Base-by-base conservation (phyloP, 37 sponge, comb jelly and placozoan genomes). In the Ephydatia muelleri region DNA sequence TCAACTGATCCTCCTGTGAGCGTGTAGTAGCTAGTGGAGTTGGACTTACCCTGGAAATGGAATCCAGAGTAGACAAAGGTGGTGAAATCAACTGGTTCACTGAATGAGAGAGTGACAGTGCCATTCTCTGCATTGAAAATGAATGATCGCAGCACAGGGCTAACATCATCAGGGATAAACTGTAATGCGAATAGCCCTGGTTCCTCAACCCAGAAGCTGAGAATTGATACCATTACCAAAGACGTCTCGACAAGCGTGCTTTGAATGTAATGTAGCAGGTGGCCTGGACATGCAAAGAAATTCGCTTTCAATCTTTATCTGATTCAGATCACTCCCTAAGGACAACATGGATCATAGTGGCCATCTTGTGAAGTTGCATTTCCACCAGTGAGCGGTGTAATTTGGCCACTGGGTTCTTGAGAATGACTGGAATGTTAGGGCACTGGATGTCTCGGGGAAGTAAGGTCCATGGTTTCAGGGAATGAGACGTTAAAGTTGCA, bases 251-350 rank as follows among this genome's bases (percentile, higher is more conserved):
- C 84, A 40, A 93, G 70, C 67, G 73, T 79, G 3, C 84, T 37
- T 90, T 88, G 75, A 92, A 88, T 12, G 88, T 89, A 39, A 97
- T 90, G 85, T 94, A 97, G 74, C 95, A 95, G 49, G 87, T 83
- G 35, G 91, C 88, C 64, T 90, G 92, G 26, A 84, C 85, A 5
- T 75, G 49, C 92, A 93, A 11, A 97, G 77, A 5, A 83, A 68
- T 68, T n/a, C n/a, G n/a, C 78, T 77, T 22, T 75, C 72, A 65
- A 83, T 76, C 73, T 97, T 83, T 26, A 97, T 85, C 30, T 83
- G 85, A 4, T 84, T 82, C 36, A 92, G 81, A 68, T 97, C 95
- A 29, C 38, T 68, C 32, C 6, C 43, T 68, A n/a, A 97, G 79
- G 9, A 33, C 33, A 14, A 97, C 49, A 12, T 76, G 67, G 2